Conservation (phyloP, 1,140 invertebrate genomes). For the Drosophila burlai region DNA sequence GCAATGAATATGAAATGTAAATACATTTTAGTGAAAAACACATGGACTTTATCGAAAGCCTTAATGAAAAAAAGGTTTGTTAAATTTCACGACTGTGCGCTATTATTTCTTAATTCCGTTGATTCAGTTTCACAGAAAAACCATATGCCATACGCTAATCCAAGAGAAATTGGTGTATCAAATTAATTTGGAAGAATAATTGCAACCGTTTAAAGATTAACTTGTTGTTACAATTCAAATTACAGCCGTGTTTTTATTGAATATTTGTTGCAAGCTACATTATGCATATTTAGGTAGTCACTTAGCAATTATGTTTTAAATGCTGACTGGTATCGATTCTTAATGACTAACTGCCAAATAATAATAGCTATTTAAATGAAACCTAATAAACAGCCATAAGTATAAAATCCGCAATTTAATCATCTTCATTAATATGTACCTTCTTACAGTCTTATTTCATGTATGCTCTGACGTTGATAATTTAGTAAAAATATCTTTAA, state of each 20-base stretch:
- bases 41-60: background rate
- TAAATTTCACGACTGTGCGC: background rate
- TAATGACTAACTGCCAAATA: background rate
- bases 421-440: too few relatives aligned
- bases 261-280: background rate
- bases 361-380: background rate
- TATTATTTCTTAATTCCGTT: background rate
- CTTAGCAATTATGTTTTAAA: background rate
- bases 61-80: background rate
- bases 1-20: slow-evolving; percentile 41
- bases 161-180: background rate
- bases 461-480: too few relatives aligned
- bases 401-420: background rate
- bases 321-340: background rate
- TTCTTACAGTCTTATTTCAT: background rate
- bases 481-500: background rate
- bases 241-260: background rate
- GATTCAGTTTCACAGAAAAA: background rate
- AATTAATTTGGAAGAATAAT: background rate
- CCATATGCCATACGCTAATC: background rate
- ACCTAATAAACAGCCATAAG: background rate
- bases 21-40: slow-evolving; percentile 10
- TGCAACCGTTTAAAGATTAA: background rate
- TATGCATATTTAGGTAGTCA: background rate
- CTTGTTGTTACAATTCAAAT: background rate